Evolutionary conservation across 2,888 invertebrate genomes (phyloP).

Genomic region (Elegia similella): DNA sequence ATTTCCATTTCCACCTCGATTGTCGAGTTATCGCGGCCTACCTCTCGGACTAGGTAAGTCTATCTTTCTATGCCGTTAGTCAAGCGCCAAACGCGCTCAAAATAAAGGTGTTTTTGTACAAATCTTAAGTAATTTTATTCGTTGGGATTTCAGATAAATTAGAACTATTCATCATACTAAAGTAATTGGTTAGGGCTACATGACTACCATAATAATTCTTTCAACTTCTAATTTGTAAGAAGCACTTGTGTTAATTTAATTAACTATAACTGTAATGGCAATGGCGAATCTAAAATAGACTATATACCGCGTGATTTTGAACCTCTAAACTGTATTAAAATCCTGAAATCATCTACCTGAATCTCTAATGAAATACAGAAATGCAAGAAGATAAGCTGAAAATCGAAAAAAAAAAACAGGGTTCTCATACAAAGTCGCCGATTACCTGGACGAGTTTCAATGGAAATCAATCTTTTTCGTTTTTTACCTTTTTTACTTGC

Average conservation of each 20-base stretch:
- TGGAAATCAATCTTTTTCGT: too few species aligned
- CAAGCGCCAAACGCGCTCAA: conserved; percentile 55
- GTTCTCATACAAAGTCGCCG: too few species aligned
- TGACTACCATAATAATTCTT: conserved; percentile 2
- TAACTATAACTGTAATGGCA: too few species aligned
- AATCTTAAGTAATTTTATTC: conserved; percentile 12
- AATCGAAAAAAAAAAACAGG: too few species aligned
- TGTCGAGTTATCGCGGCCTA: conserved; percentile 78
- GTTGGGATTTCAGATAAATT: neutral
- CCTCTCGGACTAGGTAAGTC: conserved; percentile 75
- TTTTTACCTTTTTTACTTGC: too few species aligned
- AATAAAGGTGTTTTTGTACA: conserved; percentile 46
- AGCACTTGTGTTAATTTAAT: neutral
- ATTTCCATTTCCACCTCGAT: conserved; percentile 82
- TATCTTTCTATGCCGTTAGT: conserved; percentile 79
- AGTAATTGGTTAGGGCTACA: neutral
- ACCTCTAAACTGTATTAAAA: too few species aligned
- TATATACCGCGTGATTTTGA: too few species aligned
- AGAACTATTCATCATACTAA: neutral
- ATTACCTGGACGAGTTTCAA: too few species aligned
- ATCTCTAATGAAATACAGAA: too few species aligned
- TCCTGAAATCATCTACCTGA: too few species aligned
- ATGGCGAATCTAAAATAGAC: too few species aligned
- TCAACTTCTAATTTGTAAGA: neutral
- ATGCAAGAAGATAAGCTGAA: too few species aligned